phyloP scores from a whole-genome alignment of 1,140 invertebrate genomes.

The Ectropis grisescens region DNA sequence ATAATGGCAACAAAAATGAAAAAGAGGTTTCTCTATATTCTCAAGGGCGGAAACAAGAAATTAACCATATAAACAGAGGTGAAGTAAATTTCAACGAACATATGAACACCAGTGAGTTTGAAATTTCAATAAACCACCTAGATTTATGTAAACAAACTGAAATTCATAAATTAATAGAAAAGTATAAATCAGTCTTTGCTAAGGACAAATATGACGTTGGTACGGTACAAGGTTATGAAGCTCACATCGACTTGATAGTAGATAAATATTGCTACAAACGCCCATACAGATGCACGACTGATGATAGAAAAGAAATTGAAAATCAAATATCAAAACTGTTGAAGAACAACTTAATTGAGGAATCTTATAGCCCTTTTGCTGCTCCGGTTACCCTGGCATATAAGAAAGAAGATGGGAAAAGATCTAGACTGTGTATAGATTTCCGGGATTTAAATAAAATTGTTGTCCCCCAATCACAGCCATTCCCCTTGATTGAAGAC shows the following conservation, averaged over 20 bases:
- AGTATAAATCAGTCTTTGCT: neutral
- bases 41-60: neutral
- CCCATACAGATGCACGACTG: conserved; percentile 7
- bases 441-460: conserved; percentile 6
- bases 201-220: conserved; percentile 2
- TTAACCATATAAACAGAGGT: neutral
- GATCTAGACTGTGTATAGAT: conserved; percentile 9
- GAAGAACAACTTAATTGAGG: conserved; percentile 3
- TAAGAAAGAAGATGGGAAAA: conserved; percentile 10
- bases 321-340: conserved; percentile 9
- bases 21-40: conserved; percentile 1
- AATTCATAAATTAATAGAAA: neutral
- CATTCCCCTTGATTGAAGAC: conserved; percentile 10
- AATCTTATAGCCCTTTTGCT: conserved; percentile 9
- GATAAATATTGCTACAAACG: conserved; percentile 9
- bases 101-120: neutral
- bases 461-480: conserved; percentile 5
- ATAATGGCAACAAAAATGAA: conserved; percentile 2
- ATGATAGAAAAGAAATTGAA: conserved; percentile 11
- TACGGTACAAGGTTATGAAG: neutral
- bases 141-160: neutral
- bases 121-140: neutral
- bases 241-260: neutral
- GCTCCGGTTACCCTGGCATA: conserved; percentile 1
- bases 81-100: conserved; percentile 2